These are phyloP conservation scores for Crocodylus rhombifer DNA, from an alignment of 2,797 vertebrate species.

Conservation along the genomic window DNA sequence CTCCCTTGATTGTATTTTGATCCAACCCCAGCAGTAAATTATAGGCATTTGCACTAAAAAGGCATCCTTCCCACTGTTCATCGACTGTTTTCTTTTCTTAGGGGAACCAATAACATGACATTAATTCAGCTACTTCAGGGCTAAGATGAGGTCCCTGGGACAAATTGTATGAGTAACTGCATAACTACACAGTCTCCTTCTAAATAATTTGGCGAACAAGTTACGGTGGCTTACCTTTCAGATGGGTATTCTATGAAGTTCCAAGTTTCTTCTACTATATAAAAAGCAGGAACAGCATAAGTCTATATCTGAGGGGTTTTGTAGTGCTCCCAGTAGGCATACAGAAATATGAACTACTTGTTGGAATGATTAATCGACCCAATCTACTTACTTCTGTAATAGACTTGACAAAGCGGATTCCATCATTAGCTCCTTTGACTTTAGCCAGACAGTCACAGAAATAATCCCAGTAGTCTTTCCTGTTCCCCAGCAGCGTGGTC, in stretches of 20 bases:
- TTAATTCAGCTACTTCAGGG: not conserved
- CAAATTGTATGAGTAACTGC: not conserved
- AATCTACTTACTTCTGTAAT: conserved; percentile 87
- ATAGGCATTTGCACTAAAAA: not conserved
- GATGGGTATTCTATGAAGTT: not conserved
- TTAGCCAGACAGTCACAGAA: conserved; percentile 92
- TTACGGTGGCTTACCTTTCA: not conserved
- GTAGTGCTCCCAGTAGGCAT: not conserved
- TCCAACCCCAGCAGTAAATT: not conserved
- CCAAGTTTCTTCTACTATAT: accelerated
- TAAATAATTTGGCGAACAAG: not conserved
- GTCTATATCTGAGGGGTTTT: not conserved
- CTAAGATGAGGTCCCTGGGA: not conserved
- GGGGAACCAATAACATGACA: not conserved
- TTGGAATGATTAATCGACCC: not conserved
- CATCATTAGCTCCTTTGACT: conserved; percentile 93
- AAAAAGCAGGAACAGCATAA: not conserved
- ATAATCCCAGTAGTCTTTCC: conserved; percentile 96
- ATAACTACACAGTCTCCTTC: not conserved
- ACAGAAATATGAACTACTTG: not conserved
- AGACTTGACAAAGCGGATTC: conserved; percentile 94
- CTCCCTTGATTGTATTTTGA: not conserved
- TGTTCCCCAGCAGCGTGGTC: conserved; percentile 89
- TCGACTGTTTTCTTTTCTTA: not conserved
- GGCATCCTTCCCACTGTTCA: not conserved